phyloP scores from a whole-genome alignment of 2,113 vertebrate species.

The Silurus glanis region DNA sequence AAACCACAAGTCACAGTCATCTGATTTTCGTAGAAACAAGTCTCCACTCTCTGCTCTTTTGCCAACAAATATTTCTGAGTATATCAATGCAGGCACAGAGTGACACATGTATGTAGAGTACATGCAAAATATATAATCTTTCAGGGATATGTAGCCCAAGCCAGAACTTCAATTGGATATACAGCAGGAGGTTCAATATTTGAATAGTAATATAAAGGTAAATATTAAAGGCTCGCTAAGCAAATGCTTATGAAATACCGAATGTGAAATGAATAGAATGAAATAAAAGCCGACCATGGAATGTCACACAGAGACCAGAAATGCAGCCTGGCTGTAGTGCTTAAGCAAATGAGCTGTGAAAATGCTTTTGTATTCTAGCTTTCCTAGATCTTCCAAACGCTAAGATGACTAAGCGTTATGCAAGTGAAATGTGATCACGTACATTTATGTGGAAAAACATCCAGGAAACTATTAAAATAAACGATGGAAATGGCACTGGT shows the following conservation, averaged over 20 bases:
- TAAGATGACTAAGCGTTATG: background rate
- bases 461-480: background rate
- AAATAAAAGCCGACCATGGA: slow-evolving; percentile 21
- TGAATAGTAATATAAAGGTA: slow-evolving; percentile 20
- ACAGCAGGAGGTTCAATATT: slow-evolving; percentile 2
- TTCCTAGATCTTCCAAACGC: background rate
- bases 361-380: slow-evolving; percentile 17
- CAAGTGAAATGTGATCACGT: background rate
- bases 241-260: slow-evolving; percentile 22
- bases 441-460: slow-evolving; percentile 1
- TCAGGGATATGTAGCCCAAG: background rate
- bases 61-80: slow-evolving; percentile 19
- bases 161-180: background rate
- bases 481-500: background rate
- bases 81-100: background rate
- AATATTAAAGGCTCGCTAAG: slow-evolving; percentile 37
- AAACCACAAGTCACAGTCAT: background rate
- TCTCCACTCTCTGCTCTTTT: background rate
- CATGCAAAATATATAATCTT: slow-evolving; percentile 12
- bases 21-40: slow-evolving; percentile 17
- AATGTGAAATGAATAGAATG: slow-evolving; percentile 21
- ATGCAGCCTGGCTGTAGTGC: background rate
- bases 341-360: slow-evolving; percentile 40
- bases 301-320: slow-evolving; percentile 33
- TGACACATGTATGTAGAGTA: background rate